Base-by-base conservation (phyloP, 2,888 invertebrate genomes). In the Hyposoter dolosus region DNA sequence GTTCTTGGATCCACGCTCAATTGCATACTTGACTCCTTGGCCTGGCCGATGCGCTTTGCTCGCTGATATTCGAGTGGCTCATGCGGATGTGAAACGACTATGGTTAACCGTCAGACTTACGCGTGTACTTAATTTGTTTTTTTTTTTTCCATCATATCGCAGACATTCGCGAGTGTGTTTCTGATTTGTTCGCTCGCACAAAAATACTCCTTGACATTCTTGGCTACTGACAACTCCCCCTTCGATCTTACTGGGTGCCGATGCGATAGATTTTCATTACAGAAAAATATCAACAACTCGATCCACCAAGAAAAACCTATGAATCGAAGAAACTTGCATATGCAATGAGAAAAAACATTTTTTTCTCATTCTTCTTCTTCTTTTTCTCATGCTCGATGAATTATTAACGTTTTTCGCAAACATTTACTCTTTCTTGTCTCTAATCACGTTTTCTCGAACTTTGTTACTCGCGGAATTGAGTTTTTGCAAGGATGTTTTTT, bases 1-100 rank as follows among this genome's bases (percentile, higher is more conserved):
- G 35, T 53, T 35, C 35, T 47, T 43, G 82, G 81, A 86, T 86
- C 83, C 56, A 47, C 72, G 83, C 84, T 89, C 87, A 90, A 90
- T 90, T 89, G 89, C 87, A 89, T 86, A 90, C 87, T 90, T 90
- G 89, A 90, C 90, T 90, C 82, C 77, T 88, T 90, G 88, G 86
- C 90, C 90, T 83, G 81, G 47, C 60, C 82, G 56, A 83, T 86
- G 74, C 83, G 79, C 71, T 75, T 75, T 82, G 53, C 66, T 81
- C 76, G 83, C 68, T 75, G 63, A 79, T 69, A 45, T 50, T 56
- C 32, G 72, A 76, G 65, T 63, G 82, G 66, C 72, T 53, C 60
- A 83, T 50, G 80, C 85, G 76, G 85, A 83, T 86, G 72, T 83
- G 50, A 83, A 86, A 81, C 72, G 40, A 80, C 77, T 80, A 15